These are phyloP conservation scores for Enteromius thamalakanensis DNA, from an alignment of 2,797 vertebrate species.

Conservation along the genomic window DNA sequence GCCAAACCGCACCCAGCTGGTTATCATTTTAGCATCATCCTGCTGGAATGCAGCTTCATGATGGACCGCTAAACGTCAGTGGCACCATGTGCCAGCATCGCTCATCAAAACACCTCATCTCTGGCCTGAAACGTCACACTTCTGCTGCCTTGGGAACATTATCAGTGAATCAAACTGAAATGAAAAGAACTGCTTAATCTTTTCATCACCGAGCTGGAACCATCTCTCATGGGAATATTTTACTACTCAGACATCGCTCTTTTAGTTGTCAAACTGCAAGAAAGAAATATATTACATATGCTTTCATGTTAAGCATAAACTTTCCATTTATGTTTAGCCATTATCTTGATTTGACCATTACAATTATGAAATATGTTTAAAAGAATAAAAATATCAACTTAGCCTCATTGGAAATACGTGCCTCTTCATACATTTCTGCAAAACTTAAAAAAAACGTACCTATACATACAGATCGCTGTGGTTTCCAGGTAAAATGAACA, in stretches of 20 bases:
- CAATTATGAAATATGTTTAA: no score
- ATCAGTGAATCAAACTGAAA: neutral
- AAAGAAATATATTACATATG: no score
- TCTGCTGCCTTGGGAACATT: conserved; percentile 15
- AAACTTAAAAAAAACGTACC: no score
- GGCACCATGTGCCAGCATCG: neutral
- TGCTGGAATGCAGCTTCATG: neutral
- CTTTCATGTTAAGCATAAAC: no score
- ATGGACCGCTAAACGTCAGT: neutral
- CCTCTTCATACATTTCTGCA: no score
- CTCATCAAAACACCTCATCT: neutral
- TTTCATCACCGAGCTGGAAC: neutral
- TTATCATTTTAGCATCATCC: neutral
- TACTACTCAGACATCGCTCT: neutral
- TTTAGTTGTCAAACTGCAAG: no score
- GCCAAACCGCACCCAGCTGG: conserved; percentile 5
- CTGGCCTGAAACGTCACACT: neutral
- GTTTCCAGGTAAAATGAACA: no score
- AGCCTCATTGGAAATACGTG: no score
- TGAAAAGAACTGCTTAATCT: neutral
- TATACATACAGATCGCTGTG: no score
- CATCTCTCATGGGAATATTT: neutral
- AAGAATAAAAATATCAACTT: no score
- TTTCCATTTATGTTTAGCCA: no score
- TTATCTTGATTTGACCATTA: no score